Evolutionary conservation across 2,113 vertebrate species (phyloP).

Genomic region (Corythornis madagascariensis): DNA sequence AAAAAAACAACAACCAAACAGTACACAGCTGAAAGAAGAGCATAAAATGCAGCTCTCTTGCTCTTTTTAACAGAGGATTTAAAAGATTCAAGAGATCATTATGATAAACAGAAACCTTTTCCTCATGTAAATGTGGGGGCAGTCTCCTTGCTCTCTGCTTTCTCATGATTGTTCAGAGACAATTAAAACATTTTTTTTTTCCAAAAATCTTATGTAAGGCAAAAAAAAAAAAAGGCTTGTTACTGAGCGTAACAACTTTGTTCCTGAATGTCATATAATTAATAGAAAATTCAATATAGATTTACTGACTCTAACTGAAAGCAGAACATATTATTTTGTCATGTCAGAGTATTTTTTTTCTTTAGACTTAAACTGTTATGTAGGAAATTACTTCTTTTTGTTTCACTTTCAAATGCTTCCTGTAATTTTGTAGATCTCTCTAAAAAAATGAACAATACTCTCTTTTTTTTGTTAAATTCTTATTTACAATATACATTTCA

Average conservation of each 20-base stretch:
- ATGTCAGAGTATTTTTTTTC: not conserved
- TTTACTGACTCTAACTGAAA: not conserved
- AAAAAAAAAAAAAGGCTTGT: not conserved
- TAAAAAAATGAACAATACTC: not conserved
- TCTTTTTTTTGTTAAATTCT: not conserved
- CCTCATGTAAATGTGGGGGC: constrained; percentile 31
- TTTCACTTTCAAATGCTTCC: not conserved
- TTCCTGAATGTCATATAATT: not conserved
- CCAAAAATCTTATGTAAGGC: not conserved
- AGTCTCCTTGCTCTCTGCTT: constrained; percentile 37
- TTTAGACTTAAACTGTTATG: not conserved
- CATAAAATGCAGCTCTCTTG: constrained; percentile 15
- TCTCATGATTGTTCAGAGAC: constrained; percentile 28
- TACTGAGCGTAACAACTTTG: not conserved
- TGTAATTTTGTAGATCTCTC: not conserved
- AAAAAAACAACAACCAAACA: not conserved
- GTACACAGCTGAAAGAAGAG: not conserved
- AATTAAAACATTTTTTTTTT: constrained; percentile 47
- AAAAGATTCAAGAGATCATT: constrained; percentile 54
- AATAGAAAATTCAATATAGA: not conserved
- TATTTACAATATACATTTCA: not conserved
- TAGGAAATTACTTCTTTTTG: not conserved
- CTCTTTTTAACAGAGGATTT: constrained; percentile 45
- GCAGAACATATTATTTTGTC: not conserved
- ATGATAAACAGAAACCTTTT: constrained; percentile 50